phyloP scores from a whole-genome alignment of 2,888 invertebrate genomes.

The Heliconius charithonia region DNA sequence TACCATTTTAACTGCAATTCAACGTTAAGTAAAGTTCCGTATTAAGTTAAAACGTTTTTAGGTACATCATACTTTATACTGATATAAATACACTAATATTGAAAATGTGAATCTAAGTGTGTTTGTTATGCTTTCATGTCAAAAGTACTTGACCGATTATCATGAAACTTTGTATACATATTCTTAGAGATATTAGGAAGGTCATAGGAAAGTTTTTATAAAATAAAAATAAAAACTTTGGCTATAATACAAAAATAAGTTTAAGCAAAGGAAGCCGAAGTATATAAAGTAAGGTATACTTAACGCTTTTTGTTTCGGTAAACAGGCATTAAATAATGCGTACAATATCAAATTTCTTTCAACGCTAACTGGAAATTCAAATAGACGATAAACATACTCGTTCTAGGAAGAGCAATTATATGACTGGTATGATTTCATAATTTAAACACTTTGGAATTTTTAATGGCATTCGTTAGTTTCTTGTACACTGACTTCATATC shows the following conservation, averaged over 20 bases:
- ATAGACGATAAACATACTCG: slow-evolving; percentile 1
- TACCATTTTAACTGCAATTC: neutral
- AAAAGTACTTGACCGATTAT: too few relatives aligned
- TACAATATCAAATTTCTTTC: slow-evolving; percentile 9
- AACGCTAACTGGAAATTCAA: slow-evolving; percentile 10
- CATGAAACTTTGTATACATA: too few relatives aligned
- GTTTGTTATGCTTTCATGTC: too few relatives aligned
- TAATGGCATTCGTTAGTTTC: neutral
- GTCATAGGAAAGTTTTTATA: too few relatives aligned
- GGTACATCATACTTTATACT: too few relatives aligned
- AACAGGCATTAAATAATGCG: neutral
- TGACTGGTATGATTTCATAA: neutral
- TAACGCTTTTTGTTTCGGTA: neutral
- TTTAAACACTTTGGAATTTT: neutral
- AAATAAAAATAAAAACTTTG: too few relatives aligned
- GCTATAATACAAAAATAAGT: too few relatives aligned
- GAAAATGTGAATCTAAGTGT: too few relatives aligned
- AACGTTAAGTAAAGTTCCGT: neutral
- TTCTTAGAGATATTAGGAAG: too few relatives aligned
- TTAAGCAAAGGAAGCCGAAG: too few relatives aligned
- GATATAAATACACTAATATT: too few relatives aligned
- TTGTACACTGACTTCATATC: neutral
- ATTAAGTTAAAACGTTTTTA: neutral
- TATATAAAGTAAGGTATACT: too few relatives aligned
- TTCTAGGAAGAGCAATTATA: slow-evolving; percentile 12